These are phyloP conservation scores for Coelopa pilipes DNA, from an alignment of 2,888 invertebrate genomes.

Conservation along the genomic window DNA sequence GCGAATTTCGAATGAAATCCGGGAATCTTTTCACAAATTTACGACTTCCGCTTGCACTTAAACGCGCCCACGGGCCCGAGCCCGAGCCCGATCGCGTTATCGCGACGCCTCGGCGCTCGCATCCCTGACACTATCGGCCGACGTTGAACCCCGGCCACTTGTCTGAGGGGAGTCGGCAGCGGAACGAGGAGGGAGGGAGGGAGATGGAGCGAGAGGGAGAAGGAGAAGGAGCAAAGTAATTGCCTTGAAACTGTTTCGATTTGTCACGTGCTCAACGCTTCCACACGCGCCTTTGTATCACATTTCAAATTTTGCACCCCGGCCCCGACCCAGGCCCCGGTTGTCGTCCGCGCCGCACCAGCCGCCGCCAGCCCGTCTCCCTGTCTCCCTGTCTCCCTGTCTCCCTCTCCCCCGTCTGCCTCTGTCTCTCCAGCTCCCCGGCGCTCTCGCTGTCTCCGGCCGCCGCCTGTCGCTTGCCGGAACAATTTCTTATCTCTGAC, in stretches of 20 bases:
- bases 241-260: conserved; percentile 48
- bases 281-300: conserved; percentile 34
- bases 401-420: no score
- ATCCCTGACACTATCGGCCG: background rate
- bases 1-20: no score
- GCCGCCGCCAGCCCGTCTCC: no score
- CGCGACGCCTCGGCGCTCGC: background rate
- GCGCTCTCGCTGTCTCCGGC: background rate
- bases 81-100: background rate
- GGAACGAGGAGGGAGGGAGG: no score
- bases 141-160: background rate
- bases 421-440: background rate
- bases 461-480: background rate
- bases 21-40: no score
- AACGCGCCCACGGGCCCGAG: background rate
- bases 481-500: conserved; percentile 35
- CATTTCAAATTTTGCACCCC: conserved; percentile 37
- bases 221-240: conserved; percentile 38
- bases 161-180: no score
- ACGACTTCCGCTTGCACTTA: no score
- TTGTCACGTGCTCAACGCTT: conserved; percentile 47
- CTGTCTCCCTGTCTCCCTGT: background rate
- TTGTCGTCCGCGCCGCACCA: no score
- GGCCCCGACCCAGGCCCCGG: background rate
- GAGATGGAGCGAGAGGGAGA: no score